Base-by-base conservation (phyloP, 2,888 invertebrate species). In the Plebejus argus region DNA sequence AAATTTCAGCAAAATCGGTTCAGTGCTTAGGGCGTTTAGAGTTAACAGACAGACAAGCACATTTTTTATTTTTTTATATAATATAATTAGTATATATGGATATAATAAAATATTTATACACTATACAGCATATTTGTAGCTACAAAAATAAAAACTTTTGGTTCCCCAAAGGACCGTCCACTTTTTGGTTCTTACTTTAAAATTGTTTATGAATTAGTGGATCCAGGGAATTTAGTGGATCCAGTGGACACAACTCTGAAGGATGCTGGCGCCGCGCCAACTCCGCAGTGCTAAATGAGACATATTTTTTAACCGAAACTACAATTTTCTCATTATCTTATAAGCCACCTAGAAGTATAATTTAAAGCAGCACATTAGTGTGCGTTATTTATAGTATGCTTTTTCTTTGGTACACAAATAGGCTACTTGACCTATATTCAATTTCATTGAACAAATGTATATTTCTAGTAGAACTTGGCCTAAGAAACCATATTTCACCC, bases 121-220 rank as follows among this genome's bases (percentile, higher is more conserved):
- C 8, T 39, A 45, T 12, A 45, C 45, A 45, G 10, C 10, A 45
- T 3, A 39, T 39, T 45, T 10, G 10, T 8, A 39, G 39, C 39
- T 18, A 53, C 18, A 18, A 53, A 53, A 53, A 53, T 53, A 53
- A 53, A 53, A 20, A 58, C 20, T 3, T 20, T 58, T 20, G 58
- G 4, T 12, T 12, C 12, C 8, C 12, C 23, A 7, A 20, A 61
- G 15, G n/a, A 15, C 28, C 28, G 6, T 28, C 10, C 10, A 15
- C 0, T 66, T 28, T 66, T 28, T 66, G 5, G 28, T 18, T 15
- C 15, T 66, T 66, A 66, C 28, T 66, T 66, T 66, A 12, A 66
- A 66, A 66, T 66, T 66, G 66, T 66, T 66, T 66, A 33, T 66
- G 66, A 66, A 66, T 66, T 66, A 66, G 66, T 66, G 66, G 28